Evolutionary conservation across 2,113 vertebrate genomes (phyloP).

Genomic region (Nycticryphes semicollaris): DNA sequence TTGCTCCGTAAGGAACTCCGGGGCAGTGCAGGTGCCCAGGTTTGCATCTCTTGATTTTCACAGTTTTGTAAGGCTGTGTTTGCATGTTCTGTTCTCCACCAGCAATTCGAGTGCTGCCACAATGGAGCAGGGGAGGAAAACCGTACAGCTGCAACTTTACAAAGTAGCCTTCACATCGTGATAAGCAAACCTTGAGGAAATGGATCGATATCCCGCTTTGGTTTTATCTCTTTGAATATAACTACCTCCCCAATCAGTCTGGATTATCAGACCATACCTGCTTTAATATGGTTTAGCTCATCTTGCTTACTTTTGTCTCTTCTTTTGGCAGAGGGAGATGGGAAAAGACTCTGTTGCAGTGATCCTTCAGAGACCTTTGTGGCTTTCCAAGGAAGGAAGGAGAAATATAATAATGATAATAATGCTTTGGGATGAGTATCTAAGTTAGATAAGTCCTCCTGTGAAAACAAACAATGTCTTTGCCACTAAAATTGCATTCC

Average conservation of each 20-base stretch:
- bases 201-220: accelerated
- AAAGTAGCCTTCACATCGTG: not conserved
- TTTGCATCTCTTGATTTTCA: not conserved
- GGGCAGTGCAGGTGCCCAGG: not conserved
- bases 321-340: not conserved
- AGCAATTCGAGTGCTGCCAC: not conserved
- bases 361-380: not conserved
- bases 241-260: not conserved
- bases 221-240: not conserved
- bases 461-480: not conserved
- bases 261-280: not conserved
- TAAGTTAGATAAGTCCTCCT: not conserved
- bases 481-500: not conserved
- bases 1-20: accelerated
- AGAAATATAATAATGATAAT: not conserved
- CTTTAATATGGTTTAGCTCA: not conserved
- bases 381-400: conserved; percentile 9
- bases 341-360: not conserved
- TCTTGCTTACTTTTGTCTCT: not conserved
- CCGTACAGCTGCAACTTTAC: not conserved
- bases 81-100: not conserved
- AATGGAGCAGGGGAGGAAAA: not conserved
- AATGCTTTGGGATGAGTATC: not conserved
- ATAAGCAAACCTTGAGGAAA: not conserved
- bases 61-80: not conserved